Base-by-base conservation (phyloP, 2,113 vertebrate genomes). In the Pholis gunnellus region DNA sequence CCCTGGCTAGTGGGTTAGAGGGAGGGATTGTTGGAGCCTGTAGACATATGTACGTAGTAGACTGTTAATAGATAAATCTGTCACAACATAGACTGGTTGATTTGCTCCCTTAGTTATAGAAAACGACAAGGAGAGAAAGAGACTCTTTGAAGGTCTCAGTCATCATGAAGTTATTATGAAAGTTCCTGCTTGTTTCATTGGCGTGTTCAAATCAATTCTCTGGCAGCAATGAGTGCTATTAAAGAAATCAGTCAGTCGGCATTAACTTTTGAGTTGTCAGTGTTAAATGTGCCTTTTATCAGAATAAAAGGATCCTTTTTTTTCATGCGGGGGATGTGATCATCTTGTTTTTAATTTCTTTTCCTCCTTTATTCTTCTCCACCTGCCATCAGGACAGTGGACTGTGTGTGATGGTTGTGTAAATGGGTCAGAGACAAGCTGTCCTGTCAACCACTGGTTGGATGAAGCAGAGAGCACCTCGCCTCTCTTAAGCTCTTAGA, bases 361-460 rank as follows among this genome's bases (percentile, higher is more conserved):
- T 68, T 74, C 57, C 1, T 36, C 13, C 46, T 63, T 74, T 69
- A 17, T 54, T 72, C 59, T 34, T 40, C 66, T 65, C 46, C 34
- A 59, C 31, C 77, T 79, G 57, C 52, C 50, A 52, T 75, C 14
- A 64, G 52, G 52, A 36, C 60, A 40, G 27, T 73, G 59, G 44
- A 48, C 75, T 79, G 54, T 79, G 59, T 77, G 72, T 56, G 78
- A 57, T 59, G 29, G 66, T 81, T 82, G 88, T 84, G 76, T 88
- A 89, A 93, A 82, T 95, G 84, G 92, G 93, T 94, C 94, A 91
- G 91, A 91, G 83, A 88, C 90, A 85, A 40, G 60, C 54, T 84
- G 88, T 85, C 82, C 74, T 73, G 1, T 40, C 54, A 6, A 66
- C 57, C 68, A 54, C 57, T 85, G 76, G 38, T 40, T 71, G 72